Base-by-base conservation (phyloP, 2,888 invertebrate species). In the Tinea pellionella region DNA sequence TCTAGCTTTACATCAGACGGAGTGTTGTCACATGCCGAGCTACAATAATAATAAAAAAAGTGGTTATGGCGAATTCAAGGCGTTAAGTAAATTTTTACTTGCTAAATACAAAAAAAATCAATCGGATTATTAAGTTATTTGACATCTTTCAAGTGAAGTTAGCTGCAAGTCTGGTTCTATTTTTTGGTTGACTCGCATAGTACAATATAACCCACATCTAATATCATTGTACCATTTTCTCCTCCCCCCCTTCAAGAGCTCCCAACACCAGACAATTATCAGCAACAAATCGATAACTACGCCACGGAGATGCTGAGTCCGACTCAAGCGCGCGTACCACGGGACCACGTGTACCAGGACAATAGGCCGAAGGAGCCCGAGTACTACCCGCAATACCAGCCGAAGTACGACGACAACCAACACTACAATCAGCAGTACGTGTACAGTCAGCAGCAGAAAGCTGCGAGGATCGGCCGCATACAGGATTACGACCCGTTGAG, bases 401-500 rank as follows among this genome's bases (percentile, higher is more conserved):
- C 61, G 51, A 64, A 65, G n/a, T 64, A 63, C 32, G 60, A 63
- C 1, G 61, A 63, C 24, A 13, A 51, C 11, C 13, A n/a, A 11
- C 51, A 51, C 2, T 53, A 53, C n/a, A 53, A 53, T n/a, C 53
- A 53, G 24, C 53, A 53, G 0, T 62, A 65, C 16, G 29, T 55
- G 43, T 60, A 61, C 29, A 18, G 18, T 19, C 53, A 71, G 53
- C 53, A 71, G 53, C 73, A 73, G 61, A 73, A 77, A 32, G 72
- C 76, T 41, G 80, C 80, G 75, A 88, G 88, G 74, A 90, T 94
- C 73, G 91, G 94, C 64, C 89, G 93, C 84, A 94, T 94, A 66
- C 93, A 93, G 65, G 94, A 95, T 70, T 94, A 94, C 69, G 94
- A 95, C 75, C 94, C 94, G 2, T 80, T 92, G 64, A 90, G 89